Evolutionary conservation across 2,113 vertebrate species (phyloP).

Genomic region (Lethenteron reissneri): DNA sequence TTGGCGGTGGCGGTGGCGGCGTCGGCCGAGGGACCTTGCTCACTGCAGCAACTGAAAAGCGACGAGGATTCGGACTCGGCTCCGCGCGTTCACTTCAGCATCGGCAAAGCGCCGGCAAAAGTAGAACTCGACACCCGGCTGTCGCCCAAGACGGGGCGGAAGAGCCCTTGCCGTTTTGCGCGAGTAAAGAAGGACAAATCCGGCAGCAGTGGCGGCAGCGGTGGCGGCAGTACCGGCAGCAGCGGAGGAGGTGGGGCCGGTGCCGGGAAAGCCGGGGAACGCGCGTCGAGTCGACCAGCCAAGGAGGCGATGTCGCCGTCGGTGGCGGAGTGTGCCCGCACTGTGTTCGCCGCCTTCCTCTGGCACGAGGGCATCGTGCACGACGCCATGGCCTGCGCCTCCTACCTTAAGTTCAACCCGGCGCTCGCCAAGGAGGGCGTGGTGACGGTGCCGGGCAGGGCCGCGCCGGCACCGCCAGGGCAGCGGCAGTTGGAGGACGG

Average conservation of each 20-base stretch:
- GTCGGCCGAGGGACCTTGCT: too few relatives aligned
- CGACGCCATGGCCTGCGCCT: slow-evolving; percentile 96
- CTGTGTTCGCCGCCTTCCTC: slow-evolving; percentile 78
- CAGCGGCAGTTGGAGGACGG: background rate
- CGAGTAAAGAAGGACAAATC: slow-evolving; percentile 93
- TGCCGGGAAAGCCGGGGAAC: background rate
- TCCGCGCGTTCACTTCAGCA: slow-evolving; percentile 90
- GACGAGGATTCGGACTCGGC: slow-evolving; percentile 47
- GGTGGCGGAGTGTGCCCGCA: slow-evolving; percentile 77
- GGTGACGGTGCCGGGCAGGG: background rate
- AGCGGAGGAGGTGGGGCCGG: background rate
- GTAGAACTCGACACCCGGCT: slow-evolving; percentile 72
- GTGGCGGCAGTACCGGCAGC: too few relatives aligned
- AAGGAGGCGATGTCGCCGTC: slow-evolving; percentile 97
- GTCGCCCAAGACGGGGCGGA: slow-evolving; percentile 82
- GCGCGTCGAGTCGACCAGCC: slow-evolving; percentile 29
- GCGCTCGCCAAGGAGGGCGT: slow-evolving; percentile 75
- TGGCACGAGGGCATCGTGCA: slow-evolving; percentile 98
- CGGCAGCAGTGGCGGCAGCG: slow-evolving; percentile 11
- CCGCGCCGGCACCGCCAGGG: too few relatives aligned
- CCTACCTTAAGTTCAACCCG: slow-evolving; percentile 93
- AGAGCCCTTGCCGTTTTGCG: slow-evolving; percentile 53
- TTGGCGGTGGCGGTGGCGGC: slow-evolving; percentile 18
- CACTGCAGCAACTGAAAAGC: slow-evolving; percentile 13
- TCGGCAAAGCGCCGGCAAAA: slow-evolving; percentile 80